These are phyloP conservation scores for Trichechus manatus DNA, from an alignment of 2,113 vertebrate genomes.

Conservation along the genomic window DNA sequence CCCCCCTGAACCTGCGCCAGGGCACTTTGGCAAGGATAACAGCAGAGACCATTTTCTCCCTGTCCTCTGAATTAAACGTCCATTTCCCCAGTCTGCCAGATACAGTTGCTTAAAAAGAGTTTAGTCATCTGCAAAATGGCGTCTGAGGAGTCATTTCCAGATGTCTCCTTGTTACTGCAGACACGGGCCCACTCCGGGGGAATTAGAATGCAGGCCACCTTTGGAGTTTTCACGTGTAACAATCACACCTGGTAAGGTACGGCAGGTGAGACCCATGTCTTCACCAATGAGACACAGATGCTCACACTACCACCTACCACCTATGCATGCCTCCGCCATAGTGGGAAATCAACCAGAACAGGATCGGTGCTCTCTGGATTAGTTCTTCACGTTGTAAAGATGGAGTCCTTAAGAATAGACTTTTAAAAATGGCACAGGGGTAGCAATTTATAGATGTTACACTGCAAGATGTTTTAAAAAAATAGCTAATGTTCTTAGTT, in stretches of 20 bases:
- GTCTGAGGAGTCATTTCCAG: not conserved
- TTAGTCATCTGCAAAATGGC: constrained; percentile 32
- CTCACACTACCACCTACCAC: not conserved
- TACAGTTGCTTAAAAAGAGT: constrained; percentile 56
- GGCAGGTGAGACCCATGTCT: not conserved
- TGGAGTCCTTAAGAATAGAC: not conserved
- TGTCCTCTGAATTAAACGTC: constrained; percentile 54
- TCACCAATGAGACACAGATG: not conserved
- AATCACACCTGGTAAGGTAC: not conserved
- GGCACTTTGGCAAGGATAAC: not conserved
- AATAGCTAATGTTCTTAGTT: not conserved
- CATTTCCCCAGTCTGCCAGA: not conserved
- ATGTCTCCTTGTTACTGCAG: constrained; percentile 22
- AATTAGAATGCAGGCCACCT: not conserved
- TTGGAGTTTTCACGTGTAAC: not conserved
- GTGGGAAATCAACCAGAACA: not conserved
- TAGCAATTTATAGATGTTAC: not conserved
- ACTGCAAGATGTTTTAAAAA: not conserved
- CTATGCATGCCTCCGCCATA: rapidly evolving
- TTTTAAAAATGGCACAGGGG: not conserved
- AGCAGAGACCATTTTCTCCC: constrained; percentile 7
- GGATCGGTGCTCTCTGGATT: not conserved
- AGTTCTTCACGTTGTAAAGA: not conserved
- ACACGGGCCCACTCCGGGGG: not conserved
- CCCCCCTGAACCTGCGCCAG: not conserved